These are phyloP conservation scores for Actinemys pallida DNA, from an alignment of 2,113 vertebrate genomes.

Conservation along the genomic window DNA sequence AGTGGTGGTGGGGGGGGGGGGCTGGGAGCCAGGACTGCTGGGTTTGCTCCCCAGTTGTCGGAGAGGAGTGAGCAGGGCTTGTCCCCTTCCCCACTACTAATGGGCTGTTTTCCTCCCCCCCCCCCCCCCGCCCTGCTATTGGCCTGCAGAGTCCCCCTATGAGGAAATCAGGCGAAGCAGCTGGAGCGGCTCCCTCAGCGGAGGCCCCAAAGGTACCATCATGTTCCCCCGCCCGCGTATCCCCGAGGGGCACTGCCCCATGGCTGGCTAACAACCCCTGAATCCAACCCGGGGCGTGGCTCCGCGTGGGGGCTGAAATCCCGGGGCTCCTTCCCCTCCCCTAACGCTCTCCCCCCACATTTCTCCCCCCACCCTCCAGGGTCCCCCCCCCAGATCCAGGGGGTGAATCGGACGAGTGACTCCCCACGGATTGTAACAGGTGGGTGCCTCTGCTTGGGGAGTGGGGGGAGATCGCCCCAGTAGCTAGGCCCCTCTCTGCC, in stretches of 20 bases:
- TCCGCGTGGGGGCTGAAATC: background rate
- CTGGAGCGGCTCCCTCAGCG: background rate
- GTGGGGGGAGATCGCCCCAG: no score
- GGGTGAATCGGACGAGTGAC: background rate
- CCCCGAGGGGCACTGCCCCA: no score
- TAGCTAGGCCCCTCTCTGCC: background rate
- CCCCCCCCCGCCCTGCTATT: background rate
- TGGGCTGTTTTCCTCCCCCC: no score
- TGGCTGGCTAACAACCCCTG: background rate
- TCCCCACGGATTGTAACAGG: constrained; percentile 20
- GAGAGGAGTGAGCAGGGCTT: background rate
- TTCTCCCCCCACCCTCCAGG: background rate
- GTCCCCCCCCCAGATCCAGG: constrained; percentile 24
- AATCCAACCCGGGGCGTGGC: no score
- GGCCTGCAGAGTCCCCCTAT: constrained; percentile 31
- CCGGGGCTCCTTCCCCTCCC: no score
- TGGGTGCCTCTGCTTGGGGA: background rate
- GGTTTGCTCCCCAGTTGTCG: background rate
- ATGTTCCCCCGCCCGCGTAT: background rate
- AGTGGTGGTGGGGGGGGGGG: no score
- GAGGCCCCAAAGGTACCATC: constrained; percentile 31
- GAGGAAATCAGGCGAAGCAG: constrained; percentile 37
- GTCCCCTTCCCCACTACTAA: no score
- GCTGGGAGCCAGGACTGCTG: no score
- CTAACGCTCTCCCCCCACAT: background rate